Evolutionary conservation across 1,140 invertebrate genomes (phyloP), one percentile per base, ranked within the genome.

Genomic region (Scylla paramamosain): DNA sequence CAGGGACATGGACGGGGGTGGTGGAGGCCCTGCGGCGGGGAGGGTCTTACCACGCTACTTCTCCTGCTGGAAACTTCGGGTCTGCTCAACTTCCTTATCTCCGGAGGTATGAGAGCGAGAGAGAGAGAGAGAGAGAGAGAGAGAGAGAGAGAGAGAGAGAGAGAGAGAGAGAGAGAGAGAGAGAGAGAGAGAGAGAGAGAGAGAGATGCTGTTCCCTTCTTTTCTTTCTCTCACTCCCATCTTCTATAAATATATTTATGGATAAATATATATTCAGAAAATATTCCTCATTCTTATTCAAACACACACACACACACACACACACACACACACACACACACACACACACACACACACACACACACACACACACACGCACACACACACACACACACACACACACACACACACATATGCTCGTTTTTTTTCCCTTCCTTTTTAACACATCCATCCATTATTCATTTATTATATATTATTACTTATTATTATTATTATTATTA

Each of bases 41-140:
- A 91, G 20, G 94, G 94, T 8, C 90, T 95, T 16, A 86, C 82
- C 46, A 95, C 94, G 12, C 82, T 95, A 20, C 94, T 95, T 2
- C 45, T 59, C n/a, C 94, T 95, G 6, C 82, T 95, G 14, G 94
- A 95, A 28, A 95, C 94, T 4, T 92, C 94, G 7, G 94, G 94
- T 0, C 89, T 95, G 28, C 90, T 95, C 0, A 52, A 91, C 14
- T 91, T 45, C 10, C 94, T 95, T 67, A 90, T 95, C 12, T 86
- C 94, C 7, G 90, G 89, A 91, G 94, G 94, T 95, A 48, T 20
- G 77, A 45, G 67, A 16, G 31, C 10, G 16, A 46, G 16, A 3
- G 29, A 25, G 32, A 46, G 8, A 67, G 8, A 14, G 52, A 32
- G 31, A 59, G 86, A 32, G 31, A 31, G 45, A 88, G 86, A 31